These are phyloP conservation scores for Pycnonotus jocosus DNA, from an alignment of 2,113 vertebrate species.

Conservation along the genomic window DNA sequence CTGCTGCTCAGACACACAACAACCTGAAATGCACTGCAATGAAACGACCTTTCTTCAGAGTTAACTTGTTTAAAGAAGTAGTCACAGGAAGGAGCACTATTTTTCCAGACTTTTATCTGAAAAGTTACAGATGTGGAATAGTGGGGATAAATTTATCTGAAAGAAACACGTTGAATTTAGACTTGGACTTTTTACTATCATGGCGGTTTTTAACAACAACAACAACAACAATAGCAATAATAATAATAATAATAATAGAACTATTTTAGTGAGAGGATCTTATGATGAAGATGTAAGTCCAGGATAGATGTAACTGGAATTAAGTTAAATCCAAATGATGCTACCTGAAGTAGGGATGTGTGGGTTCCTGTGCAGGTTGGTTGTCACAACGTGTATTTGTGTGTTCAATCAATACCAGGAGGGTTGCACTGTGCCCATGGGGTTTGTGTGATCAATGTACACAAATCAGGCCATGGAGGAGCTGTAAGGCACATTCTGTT, in stretches of 20 bases:
- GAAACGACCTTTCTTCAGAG: neutral
- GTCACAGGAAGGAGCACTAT: neutral
- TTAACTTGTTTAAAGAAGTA: too few relatives aligned
- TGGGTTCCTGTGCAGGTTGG: neutral
- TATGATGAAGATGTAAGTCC: neutral
- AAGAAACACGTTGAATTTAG: neutral
- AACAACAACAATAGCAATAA: neutral
- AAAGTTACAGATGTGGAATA: neutral
- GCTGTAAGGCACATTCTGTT: neutral
- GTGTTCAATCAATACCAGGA: neutral
- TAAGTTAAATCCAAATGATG: neutral
- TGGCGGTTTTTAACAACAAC: neutral
- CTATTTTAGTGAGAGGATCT: neutral
- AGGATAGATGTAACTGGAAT: neutral
- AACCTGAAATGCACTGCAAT: neutral
- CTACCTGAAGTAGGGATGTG: neutral
- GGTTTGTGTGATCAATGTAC: neutral
- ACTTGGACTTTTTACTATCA: neutral
- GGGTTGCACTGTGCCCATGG: neutral
- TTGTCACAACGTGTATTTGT: neutral
- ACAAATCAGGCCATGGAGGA: neutral
- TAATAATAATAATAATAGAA: neutral
- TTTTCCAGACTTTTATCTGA: neutral
- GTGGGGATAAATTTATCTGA: accelerated
- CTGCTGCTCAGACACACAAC: neutral